Evolutionary conservation across 2,113 vertebrate species (phyloP), one percentile per base, ranked within the genome.

Genomic region (Tetrao urogallus): DNA sequence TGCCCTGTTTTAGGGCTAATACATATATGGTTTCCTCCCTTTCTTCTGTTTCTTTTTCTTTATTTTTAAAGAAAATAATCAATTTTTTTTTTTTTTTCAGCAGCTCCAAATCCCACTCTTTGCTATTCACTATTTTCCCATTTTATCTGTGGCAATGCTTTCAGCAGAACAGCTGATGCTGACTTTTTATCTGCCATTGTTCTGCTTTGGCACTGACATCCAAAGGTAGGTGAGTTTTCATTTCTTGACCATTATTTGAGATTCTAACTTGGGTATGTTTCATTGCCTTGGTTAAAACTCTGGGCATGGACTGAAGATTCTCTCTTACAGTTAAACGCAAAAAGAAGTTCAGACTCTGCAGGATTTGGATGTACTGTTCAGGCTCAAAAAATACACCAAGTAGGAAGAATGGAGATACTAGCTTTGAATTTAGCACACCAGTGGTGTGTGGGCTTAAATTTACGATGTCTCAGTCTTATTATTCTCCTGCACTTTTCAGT

Each of bases 201-300:
- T 92, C 56, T 48, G 36, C 89, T 89, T 80, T 82, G 64, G 64
- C 77, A 24, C 72, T 86, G 85, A 24, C 75, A 91, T 74, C 24
- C 89, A 38, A 36, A 67, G 61, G 78, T 15, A 85, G 67, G 83
- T 32, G 74, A 54, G 60, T 83, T 93, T 77, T 90, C 73, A 75
- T 64, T 82, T 93, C 67, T 93, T 73, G 60, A 72, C 74, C 63
- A 27, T 72, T 89, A 70, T 56, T 85, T 86, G 67, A 93, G 67
- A 80, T 92, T 89, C 42, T 86, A 40, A 81, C 79, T 86, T 10
- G 1, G 32, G 78, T 73, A 71, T 64, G 56, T 79, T 85, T 92
- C 28, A 17, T 32, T 79, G 92, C 64, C 74, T 89, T 92, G 89
- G 82, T 90, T 92, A 94, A 94, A 92, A 89, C 85, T 83, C 89